Evolutionary conservation across 2,113 vertebrate species (phyloP).

Genomic region (Tachysurus vachellii): DNA sequence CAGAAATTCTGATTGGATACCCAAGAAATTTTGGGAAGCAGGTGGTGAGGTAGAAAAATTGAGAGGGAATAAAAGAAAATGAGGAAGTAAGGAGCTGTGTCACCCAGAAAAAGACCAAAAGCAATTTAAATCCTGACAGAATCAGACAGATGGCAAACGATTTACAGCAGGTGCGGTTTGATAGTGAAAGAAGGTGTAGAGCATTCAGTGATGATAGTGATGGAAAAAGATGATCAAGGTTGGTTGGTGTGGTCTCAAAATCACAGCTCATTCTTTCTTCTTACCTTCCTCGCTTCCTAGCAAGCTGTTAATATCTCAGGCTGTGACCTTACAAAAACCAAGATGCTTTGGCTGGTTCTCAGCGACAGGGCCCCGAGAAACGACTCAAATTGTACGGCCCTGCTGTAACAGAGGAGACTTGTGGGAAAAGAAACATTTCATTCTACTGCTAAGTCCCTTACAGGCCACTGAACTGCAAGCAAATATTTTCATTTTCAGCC

Average conservation of each 20-base stretch:
- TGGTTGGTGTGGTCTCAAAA: slow-evolving; percentile 34
- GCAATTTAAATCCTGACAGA: slow-evolving; percentile 3
- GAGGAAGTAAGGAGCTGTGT: neutral
- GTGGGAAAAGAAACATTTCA: slow-evolving; percentile 29
- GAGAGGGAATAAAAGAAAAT: neutral
- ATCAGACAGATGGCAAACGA: slow-evolving; percentile 6
- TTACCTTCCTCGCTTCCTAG: neutral
- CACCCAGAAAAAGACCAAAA: neutral
- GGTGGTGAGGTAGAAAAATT: neutral
- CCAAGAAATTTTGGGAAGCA: neutral
- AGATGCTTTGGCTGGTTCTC: slow-evolving; percentile 16
- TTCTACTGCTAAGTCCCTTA: slow-evolving; percentile 45
- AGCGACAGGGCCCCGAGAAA: neutral
- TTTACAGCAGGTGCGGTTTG: slow-evolving; percentile 37
- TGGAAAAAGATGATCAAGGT: slow-evolving; percentile 23
- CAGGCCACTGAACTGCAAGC: slow-evolving; percentile 53
- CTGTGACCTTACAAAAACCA: slow-evolving; percentile 30
- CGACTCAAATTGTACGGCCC: slow-evolving; percentile 24
- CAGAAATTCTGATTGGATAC: neutral
- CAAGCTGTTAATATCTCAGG: slow-evolving; percentile 26
- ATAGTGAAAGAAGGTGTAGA: slow-evolving; percentile 25
- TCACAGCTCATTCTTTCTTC: neutral
- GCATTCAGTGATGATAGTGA: slow-evolving; percentile 36
- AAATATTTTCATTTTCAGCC: slow-evolving; percentile 62
- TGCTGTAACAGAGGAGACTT: slow-evolving; percentile 21